phyloP scores from a whole-genome alignment of 2,113 vertebrate genomes.

The Hydrolagus affinis region DNA sequence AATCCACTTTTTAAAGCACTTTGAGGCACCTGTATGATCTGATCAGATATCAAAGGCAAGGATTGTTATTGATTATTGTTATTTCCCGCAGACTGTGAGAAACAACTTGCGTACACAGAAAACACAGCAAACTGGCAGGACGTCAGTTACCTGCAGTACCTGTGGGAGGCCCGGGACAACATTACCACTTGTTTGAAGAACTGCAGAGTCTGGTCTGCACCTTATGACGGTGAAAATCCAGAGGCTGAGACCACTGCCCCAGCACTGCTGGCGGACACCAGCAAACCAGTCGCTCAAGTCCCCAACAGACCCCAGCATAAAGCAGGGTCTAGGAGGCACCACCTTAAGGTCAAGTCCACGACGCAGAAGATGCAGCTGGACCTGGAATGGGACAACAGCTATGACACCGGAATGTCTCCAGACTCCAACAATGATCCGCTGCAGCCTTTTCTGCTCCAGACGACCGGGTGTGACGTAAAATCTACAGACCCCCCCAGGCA shows the following conservation, averaged over 20 bases:
- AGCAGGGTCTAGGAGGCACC: not conserved
- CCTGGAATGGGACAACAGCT: conserved; percentile 94
- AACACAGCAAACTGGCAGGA: conserved; percentile 56
- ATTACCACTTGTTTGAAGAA: conserved; percentile 71
- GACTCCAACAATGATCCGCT: conserved; percentile 43
- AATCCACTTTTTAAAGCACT: too few relatives aligned
- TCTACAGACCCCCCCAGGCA: conserved; percentile 67
- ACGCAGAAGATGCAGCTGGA: conserved; percentile 62
- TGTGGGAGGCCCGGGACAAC: conserved; percentile 73
- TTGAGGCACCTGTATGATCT: too few relatives aligned
- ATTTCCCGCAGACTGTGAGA: conserved; percentile 46
- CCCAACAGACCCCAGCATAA: not conserved
- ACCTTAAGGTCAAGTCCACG: conserved; percentile 36
- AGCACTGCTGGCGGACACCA: conserved; percentile 55
- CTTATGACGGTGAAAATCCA: conserved; percentile 78
- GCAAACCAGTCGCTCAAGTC: conserved; percentile 38
- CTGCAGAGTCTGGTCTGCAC: conserved; percentile 82
- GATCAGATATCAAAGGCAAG: too few relatives aligned
- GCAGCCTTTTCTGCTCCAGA: not conserved
- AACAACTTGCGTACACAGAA: conserved; percentile 29
- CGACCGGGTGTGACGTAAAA: conserved; percentile 36
- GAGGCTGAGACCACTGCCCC: conserved; percentile 68
- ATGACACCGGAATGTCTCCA: conserved; percentile 69
- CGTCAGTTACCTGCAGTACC: conserved; percentile 88
- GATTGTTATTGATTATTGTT: not conserved